Evolutionary conservation across 2,888 invertebrate genomes (phyloP).

Genomic region (Herminia tarsipennalis): DNA sequence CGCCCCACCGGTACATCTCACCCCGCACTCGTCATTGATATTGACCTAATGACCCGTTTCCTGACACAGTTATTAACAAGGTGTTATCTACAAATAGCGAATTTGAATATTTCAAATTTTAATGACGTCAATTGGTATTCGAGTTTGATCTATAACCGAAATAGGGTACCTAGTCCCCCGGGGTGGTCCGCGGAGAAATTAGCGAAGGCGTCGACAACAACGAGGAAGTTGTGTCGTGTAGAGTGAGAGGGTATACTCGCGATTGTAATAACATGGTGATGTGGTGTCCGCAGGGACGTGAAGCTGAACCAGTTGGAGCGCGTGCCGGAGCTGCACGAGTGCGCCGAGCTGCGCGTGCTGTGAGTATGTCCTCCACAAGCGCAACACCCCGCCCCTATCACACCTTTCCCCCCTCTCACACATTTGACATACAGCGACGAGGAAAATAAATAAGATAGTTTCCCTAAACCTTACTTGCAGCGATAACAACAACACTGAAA

Average conservation of each 20-base stretch:
- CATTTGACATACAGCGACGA: too few species aligned
- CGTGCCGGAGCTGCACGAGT: conserved; percentile 91
- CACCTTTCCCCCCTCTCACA: too few species aligned
- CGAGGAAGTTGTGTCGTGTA: neutral
- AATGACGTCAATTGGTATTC: conserved; percentile 14
- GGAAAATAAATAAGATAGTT: too few species aligned
- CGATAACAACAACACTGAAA: too few species aligned
- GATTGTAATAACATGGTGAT: neutral
- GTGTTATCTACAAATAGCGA: conserved; percentile 20
- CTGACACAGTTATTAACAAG: conserved; percentile 15
- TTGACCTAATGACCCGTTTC: conserved; percentile 37
- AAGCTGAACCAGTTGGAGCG: conserved; percentile 92
- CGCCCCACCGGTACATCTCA: neutral
- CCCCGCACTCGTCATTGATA: conserved; percentile 2
- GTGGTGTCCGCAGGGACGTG: conserved; percentile 88
- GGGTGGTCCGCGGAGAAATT: neutral
- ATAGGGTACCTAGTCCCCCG: neutral
- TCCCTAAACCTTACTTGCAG: too few species aligned
- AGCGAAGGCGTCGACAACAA: neutral
- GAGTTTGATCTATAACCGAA: neutral
- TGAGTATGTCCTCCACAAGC: conserved; percentile 86
- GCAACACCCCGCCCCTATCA: too few species aligned
- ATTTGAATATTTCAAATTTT: conserved; percentile 21
- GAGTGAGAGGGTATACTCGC: neutral
- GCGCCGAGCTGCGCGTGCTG: conserved; percentile 94